These are phyloP conservation scores for Geopemphigus sp. DNA, from an alignment of 1,140 invertebrate genomes.

Conservation along the genomic window DNA sequence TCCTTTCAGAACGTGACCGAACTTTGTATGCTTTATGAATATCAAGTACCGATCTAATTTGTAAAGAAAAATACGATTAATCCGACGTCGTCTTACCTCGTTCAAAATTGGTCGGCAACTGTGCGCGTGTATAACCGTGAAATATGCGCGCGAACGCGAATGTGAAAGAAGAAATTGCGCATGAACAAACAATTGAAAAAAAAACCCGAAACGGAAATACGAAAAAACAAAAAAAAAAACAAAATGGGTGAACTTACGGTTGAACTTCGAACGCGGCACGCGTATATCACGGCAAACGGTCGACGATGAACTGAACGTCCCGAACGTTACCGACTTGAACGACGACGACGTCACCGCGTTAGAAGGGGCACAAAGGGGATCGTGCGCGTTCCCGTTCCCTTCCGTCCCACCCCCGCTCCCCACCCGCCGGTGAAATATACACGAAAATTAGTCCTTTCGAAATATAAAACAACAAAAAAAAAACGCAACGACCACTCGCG, in stretches of 20 bases:
- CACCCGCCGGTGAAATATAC: neutral
- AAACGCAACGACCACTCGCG: neutral
- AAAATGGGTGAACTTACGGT: constrained; percentile 1
- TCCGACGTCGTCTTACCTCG: neutral
- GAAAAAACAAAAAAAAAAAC: neutral
- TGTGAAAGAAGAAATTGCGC: neutral
- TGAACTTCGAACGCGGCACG: neutral
- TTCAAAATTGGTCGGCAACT: neutral
- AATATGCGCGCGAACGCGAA: too few relatives aligned
- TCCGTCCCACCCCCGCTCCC: neutral
- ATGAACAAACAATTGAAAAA: neutral
- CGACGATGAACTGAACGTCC: constrained; percentile 40
- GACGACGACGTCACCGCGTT: constrained; percentile 4
- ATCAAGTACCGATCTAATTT: neutral
- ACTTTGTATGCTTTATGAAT: neutral
- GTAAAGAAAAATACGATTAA: neutral
- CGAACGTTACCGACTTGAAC: constrained; percentile 25
- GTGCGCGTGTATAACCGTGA: neutral
- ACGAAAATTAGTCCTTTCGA: constrained; percentile 11
- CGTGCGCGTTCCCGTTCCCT: neutral
- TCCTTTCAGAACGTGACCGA: neutral
- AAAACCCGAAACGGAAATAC: too few relatives aligned
- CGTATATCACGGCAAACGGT: neutral
- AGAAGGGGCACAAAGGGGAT: neutral
- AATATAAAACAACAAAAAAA: neutral